Conservation (phyloP, 2,797 vertebrate species). For the Chromis chromis region DNA sequence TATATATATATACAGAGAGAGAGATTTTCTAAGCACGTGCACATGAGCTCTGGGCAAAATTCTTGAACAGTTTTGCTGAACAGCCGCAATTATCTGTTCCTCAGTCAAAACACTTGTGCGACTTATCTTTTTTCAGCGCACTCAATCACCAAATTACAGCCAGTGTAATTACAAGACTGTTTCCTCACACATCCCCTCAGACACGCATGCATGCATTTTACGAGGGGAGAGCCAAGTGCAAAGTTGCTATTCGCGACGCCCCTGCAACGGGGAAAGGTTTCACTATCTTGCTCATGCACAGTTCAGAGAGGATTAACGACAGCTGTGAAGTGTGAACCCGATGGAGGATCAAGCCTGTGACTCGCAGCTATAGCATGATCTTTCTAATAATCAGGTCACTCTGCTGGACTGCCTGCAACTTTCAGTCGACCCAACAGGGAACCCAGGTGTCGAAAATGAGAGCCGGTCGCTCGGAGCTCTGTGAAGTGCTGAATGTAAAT, state of each 20-base stretch:
- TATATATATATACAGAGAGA: not conserved
- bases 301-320: constrained; percentile 59
- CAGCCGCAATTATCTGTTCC: constrained; percentile 48
- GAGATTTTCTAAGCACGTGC: constrained; percentile 20
- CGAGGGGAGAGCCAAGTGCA: constrained; percentile 25
- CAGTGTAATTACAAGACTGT: constrained; percentile 48
- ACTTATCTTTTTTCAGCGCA: constrained; percentile 27
- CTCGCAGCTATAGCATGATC: constrained; percentile 51
- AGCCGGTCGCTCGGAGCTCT: constrained; percentile 9
- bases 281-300: constrained; percentile 56
- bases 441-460: constrained; percentile 56
- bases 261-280: constrained; percentile 25
- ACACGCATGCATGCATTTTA: constrained; percentile 43
- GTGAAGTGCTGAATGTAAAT: constrained; percentile 48
- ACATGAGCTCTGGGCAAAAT: constrained; percentile 44
- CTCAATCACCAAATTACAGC: constrained; percentile 58
- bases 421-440: constrained; percentile 41
- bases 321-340: constrained; percentile 56
- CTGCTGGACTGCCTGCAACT: constrained; percentile 57
- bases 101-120: constrained; percentile 45
- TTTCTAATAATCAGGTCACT: constrained; percentile 70
- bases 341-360: constrained; percentile 49
- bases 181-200: constrained; percentile 35
- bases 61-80: constrained; percentile 53
- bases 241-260: not conserved